phyloP scores from a whole-genome alignment of 2,113 vertebrate species.

The Equus przewalskii region DNA sequence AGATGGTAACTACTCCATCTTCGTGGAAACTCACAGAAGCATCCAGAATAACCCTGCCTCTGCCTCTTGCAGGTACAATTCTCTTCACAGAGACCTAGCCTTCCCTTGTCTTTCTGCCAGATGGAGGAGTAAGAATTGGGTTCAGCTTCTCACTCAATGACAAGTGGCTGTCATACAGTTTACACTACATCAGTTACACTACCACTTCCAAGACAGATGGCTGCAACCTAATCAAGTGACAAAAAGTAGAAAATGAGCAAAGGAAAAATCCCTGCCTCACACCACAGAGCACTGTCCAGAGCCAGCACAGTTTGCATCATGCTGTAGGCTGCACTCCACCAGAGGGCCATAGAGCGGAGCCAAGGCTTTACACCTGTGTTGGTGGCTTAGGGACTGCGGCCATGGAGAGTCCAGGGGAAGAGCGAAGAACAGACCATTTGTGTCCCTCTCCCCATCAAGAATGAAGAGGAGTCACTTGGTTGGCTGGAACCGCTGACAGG shows the following conservation, averaged over 20 bases:
- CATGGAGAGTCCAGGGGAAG: not conserved
- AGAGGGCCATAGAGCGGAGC: not conserved
- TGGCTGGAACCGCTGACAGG: not conserved
- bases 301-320: not conserved
- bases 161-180: not conserved
- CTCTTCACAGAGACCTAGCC: not conserved
- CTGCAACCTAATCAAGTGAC: not conserved
- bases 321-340: not conserved
- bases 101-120: not conserved
- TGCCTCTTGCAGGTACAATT: not conserved
- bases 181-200: not conserved
- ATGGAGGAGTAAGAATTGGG: not conserved
- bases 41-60: not conserved
- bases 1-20: not conserved
- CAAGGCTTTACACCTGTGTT: not conserved
- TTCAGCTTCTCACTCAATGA: not conserved
- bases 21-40: not conserved
- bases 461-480: not conserved
- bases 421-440: not conserved
- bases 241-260: not conserved
- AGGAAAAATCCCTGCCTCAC: not conserved
- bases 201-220: not conserved
- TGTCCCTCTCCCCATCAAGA: not conserved
- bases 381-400: not conserved
- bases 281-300: not conserved